Base-by-base conservation (phyloP, 2,888 invertebrate species). In the Punctoribates punctum region DNA sequence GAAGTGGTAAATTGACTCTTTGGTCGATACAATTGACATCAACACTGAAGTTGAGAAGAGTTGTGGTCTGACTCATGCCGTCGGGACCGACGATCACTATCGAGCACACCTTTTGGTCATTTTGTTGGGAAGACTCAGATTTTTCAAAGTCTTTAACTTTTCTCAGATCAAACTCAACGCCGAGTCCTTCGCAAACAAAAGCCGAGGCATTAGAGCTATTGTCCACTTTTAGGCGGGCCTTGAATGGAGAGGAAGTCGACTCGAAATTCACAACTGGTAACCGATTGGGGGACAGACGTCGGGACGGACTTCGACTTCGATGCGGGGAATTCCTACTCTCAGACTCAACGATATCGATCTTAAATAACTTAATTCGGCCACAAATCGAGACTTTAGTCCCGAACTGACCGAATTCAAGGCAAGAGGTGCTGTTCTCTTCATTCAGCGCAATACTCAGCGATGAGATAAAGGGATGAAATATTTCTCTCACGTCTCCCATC, bases 1-100 rank as follows among this genome's bases (percentile, higher is more conserved):
- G 85, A 51, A 97, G 85, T 0, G 96, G 96, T 96, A 97, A 96
- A 84, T 97, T 97, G 0, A 97, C 94, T 87, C 96, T 92, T 83
- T 96, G 96, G 70, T 93, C 93, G 81, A 97, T 94, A 82, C 92
- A 92, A 75, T 93, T 88, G 80, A 94, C 90, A 83, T 93, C 92
- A 77, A 93, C 86, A 82, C 91, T 93, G 83, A 96, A 92, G 84
- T 96, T 94, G 77, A 96, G 89, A 82, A 94, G 90, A 0, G 95
- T 93, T 81, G 93, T 95, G 23, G 94, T 94, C 67, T 84, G 84
- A 76, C 84, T 84, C 13, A 84, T 77, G 51, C 79, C 79, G 46
- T 79, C 79, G 46, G 78, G 76, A 17, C 78, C 79, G 80, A 94
- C 91, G 82, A 94, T 94, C 20, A 94, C 87, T 79, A 93, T 91